Evolutionary conservation across 1,140 invertebrate species (phyloP).

Genomic region (Drosophila bocqueti): DNA sequence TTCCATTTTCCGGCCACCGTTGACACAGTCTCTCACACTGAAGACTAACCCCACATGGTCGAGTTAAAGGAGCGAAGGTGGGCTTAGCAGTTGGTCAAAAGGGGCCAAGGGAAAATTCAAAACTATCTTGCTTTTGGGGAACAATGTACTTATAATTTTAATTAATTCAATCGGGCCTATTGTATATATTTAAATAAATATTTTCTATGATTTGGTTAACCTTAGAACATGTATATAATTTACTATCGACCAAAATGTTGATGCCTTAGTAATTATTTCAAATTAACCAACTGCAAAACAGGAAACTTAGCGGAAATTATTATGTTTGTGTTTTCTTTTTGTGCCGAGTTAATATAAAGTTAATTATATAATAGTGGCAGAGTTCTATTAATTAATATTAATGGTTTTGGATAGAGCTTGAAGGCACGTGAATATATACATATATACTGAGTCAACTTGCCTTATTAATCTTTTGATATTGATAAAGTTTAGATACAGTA

Average conservation of each 20-base stretch:
- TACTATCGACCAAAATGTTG: not conserved
- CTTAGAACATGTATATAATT: not conserved
- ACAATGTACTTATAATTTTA: not conserved
- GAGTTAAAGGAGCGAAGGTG: slow-evolving; percentile 13
- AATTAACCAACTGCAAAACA: slow-evolving; percentile 17
- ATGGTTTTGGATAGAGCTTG: not conserved
- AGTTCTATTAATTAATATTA: slow-evolving; percentile 6
- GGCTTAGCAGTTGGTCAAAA: slow-evolving; percentile 6
- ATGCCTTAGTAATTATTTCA: not conserved
- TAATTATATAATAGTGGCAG: slow-evolving; percentile 15
- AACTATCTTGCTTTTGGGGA: not conserved
- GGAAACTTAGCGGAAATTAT: slow-evolving; percentile 11
- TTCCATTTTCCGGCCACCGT: slow-evolving; percentile 14
- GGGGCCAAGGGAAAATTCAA: too few relatives aligned
- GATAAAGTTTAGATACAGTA: too few relatives aligned
- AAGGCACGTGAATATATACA: not conserved
- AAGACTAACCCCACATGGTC: not conserved
- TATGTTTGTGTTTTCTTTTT: not conserved
- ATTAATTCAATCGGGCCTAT: not conserved
- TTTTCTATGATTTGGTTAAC: not conserved
- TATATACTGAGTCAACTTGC: not conserved
- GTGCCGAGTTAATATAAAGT: slow-evolving; percentile 6
- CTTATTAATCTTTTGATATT: not conserved
- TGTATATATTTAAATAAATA: not conserved
- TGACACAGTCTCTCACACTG: slow-evolving; percentile 51